phyloP scores from a whole-genome alignment of 2,113 vertebrate genomes.

The Rostratula benghalensis region DNA sequence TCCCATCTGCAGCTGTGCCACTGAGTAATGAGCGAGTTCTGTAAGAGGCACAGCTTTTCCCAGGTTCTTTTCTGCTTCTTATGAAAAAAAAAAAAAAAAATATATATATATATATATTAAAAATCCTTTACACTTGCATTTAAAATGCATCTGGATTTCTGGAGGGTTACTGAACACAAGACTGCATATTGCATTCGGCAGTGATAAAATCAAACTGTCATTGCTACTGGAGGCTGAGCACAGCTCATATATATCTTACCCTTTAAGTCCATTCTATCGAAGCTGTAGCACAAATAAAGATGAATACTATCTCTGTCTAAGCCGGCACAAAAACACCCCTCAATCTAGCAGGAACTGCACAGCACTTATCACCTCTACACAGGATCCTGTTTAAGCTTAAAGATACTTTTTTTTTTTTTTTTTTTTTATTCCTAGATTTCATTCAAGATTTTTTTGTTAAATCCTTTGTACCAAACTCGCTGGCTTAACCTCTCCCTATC shows the following conservation, averaged over 20 bases:
- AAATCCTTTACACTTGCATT: neutral
- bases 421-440: constrained; percentile 64
- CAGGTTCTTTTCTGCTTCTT: neutral
- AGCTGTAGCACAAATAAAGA: constrained; percentile 68
- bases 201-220: constrained; percentile 35
- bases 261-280: constrained; percentile 27
- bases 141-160: constrained; percentile 6
- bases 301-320: constrained; percentile 47
- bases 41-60: neutral
- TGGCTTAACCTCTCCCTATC: constrained; percentile 63
- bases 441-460: constrained; percentile 69
- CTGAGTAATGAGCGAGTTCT: neutral
- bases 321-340: constrained; percentile 29
- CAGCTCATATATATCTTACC: constrained; percentile 17
- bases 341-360: constrained; percentile 10
- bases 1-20: neutral
- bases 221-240: constrained; percentile 3
- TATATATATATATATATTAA: neutral
- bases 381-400: constrained; percentile 54
- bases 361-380: constrained; percentile 36
- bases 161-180: neutral
- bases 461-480: constrained; percentile 48
- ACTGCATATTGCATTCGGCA: neutral
- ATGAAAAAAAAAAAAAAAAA: no score
- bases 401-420: constrained; percentile 29